Percentiles rank a stretch among this genome's conserved stretches.
phyloP scores from a whole-genome alignment of 2,888 invertebrate genomes.

The Tenthredo notha region DNA sequence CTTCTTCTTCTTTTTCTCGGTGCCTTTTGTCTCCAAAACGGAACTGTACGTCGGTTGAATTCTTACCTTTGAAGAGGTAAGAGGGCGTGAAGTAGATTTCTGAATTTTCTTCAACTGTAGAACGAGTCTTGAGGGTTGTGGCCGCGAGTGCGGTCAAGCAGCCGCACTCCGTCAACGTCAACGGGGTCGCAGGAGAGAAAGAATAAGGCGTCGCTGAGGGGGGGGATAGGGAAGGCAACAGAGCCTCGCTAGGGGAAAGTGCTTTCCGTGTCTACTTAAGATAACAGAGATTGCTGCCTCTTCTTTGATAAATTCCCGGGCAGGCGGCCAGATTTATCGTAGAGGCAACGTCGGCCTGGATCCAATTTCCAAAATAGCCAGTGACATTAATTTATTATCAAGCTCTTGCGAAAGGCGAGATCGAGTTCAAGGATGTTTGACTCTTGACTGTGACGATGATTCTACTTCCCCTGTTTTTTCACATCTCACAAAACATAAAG shows the following conservation, averaged over 20 bases:
- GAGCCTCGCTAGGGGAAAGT: slow-evolving; percentile 38
- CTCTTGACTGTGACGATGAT: slow-evolving; percentile 24
- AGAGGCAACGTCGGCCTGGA: slow-evolving; percentile 59
- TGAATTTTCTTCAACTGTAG: slow-evolving; percentile 25
- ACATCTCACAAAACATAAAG: not conserved
- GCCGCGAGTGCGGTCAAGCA: slow-evolving; percentile 12
- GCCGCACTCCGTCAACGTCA: slow-evolving; percentile 71
- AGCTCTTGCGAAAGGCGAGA: slow-evolving; percentile 56
- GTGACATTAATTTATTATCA: slow-evolving; percentile 62
- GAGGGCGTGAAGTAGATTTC: not conserved
- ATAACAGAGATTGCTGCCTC: slow-evolving; percentile 72
- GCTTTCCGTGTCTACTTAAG: slow-evolving; percentile 68
- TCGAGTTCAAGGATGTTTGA: slow-evolving; percentile 16
- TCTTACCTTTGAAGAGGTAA: not conserved
- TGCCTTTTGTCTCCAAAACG: not conserved
- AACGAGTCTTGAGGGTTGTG: not conserved
- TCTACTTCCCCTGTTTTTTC: not conserved
- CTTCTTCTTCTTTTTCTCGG: not conserved
- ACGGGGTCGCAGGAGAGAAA: slow-evolving; percentile 53
- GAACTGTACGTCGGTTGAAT: not conserved
- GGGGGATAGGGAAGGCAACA: slow-evolving; percentile 55
- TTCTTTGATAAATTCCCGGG: slow-evolving; percentile 67
- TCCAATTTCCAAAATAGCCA: slow-evolving; percentile 64
- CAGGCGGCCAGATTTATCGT: slow-evolving; percentile 65
- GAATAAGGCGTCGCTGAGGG: slow-evolving; percentile 52